These are phyloP conservation scores for Echinops telfairi DNA, from an alignment of 2,113 vertebrate species.

Conservation along the genomic window DNA sequence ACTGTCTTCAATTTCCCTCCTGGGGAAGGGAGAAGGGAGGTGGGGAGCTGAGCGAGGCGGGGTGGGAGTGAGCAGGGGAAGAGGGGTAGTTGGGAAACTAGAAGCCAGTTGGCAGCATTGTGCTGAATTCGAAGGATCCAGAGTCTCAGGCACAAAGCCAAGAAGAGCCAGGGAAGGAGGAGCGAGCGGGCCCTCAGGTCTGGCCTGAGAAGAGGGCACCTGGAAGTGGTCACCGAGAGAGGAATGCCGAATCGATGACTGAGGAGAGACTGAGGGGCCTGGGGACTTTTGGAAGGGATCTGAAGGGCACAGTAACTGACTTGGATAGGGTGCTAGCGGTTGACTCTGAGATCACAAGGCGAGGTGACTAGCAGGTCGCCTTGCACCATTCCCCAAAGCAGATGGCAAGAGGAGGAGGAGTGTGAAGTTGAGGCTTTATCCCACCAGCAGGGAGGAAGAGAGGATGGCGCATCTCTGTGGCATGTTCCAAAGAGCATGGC, in stretches of 20 bases:
- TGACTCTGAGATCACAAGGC: background rate
- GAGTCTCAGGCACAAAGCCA: background rate
- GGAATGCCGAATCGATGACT: background rate
- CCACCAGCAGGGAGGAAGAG: background rate
- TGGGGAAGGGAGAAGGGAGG: slow-evolving; percentile 15
- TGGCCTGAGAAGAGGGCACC: background rate
- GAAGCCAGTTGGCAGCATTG: background rate
- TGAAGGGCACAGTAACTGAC: background rate
- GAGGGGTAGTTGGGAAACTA: background rate
- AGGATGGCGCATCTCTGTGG: fast-evolving
- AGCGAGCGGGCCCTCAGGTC: background rate
- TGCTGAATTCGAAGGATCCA: background rate
- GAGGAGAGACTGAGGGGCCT: fast-evolving
- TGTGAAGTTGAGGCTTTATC: background rate
- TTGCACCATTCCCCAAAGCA: background rate
- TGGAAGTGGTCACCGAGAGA: background rate
- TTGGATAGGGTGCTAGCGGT: too few species aligned
- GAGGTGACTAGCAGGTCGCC: background rate
- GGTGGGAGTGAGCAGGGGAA: background rate
- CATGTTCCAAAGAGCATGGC: too few species aligned
- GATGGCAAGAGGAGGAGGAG: background rate
- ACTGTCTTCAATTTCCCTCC: slow-evolving; percentile 54
- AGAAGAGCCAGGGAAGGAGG: background rate
- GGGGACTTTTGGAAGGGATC: background rate
- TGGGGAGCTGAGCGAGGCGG: background rate